Evolutionary conservation across 2,113 vertebrate genomes (phyloP).

Genomic region (Microtus ochrogaster): DNA sequence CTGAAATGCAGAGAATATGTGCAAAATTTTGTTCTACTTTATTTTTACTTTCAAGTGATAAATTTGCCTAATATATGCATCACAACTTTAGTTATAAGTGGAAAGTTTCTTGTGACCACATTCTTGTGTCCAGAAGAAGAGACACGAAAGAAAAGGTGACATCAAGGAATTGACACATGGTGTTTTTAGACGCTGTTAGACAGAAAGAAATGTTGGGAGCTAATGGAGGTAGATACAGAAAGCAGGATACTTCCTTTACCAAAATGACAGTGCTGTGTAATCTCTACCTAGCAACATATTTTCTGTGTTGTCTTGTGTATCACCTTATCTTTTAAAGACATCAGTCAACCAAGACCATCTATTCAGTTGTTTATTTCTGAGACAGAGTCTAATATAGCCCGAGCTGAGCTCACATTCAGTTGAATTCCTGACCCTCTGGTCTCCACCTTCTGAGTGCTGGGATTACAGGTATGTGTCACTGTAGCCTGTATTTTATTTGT

Average conservation of each 20-base stretch:
- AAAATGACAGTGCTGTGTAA: background rate
- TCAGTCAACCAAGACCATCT: background rate
- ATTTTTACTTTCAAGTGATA: conserved; percentile 46
- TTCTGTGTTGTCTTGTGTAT: background rate
- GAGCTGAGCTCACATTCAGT: background rate
- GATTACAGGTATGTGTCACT: background rate
- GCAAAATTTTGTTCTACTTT: conserved; percentile 55
- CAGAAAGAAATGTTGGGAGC: background rate
- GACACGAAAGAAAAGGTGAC: background rate
- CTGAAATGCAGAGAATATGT: conserved; percentile 61
- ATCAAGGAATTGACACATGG: background rate
- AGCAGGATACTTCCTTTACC: background rate
- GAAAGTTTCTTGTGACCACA: background rate
- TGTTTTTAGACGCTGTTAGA: background rate
- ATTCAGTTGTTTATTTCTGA: background rate
- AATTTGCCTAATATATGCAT: conserved; percentile 30
- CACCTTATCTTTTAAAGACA: background rate
- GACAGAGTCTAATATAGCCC: no score
- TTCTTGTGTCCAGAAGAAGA: conserved; percentile 34
- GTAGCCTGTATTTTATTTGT: no score
- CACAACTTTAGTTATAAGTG: conserved; percentile 37
- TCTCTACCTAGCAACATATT: background rate
- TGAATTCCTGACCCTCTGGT: background rate
- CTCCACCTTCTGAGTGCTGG: background rate
- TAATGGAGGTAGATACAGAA: background rate